A percentile compares a stretch with the other conserved stretches of the same genome.
phyloP scores from a whole-genome alignment of 2,888 invertebrate species.

The Gastracanthus pulcherrimus region DNA sequence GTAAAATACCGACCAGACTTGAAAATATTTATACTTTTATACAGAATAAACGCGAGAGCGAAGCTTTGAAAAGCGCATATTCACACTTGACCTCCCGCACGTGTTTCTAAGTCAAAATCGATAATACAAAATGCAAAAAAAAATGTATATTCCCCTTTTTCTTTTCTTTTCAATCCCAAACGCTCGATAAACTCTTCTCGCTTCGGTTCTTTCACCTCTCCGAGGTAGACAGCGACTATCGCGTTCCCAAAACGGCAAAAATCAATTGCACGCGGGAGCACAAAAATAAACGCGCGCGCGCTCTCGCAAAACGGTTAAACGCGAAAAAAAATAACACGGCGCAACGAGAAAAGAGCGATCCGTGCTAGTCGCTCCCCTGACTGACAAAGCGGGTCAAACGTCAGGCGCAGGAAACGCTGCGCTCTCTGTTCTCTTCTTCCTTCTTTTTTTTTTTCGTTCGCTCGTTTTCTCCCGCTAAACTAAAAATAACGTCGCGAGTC shows the following conservation, averaged over 20 bases:
- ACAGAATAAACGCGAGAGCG: not conserved
- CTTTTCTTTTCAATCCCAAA: not conserved
- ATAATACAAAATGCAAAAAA: not conserved
- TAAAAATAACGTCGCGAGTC: no score
- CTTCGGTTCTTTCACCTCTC: no score
- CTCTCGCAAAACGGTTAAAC: not conserved
- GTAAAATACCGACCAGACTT: no score
- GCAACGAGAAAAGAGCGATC: no score
- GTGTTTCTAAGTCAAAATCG: not conserved
- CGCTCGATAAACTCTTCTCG: no score
- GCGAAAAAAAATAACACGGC: not conserved
- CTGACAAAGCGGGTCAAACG: no score
- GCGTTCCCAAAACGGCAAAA: not conserved
- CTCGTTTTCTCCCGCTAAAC: no score
- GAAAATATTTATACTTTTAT: not conserved
- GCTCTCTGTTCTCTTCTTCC: no score
- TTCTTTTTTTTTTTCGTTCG: no score
- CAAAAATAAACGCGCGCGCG: not conserved
- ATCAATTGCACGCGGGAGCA: not conserved
- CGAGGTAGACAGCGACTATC: no score
- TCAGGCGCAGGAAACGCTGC: no score
- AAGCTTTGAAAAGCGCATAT: constrained; percentile 22
- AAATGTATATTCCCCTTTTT: not conserved
- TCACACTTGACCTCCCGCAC: constrained; percentile 34
- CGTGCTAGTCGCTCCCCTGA: no score